Conservation (phyloP, 2,113 vertebrate species). For the Pygoscelis antarcticus region DNA sequence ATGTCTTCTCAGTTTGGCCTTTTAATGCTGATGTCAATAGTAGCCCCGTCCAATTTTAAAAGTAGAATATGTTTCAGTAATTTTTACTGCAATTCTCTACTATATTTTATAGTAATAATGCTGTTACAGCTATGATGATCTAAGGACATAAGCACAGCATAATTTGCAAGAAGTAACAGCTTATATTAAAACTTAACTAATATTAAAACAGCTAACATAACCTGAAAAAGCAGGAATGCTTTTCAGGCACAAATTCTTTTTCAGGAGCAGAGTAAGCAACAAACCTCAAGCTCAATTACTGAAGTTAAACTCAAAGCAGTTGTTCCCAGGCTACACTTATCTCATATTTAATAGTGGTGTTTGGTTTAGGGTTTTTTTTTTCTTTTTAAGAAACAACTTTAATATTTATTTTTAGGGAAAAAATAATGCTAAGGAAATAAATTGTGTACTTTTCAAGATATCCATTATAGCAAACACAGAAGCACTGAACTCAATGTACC, state of each 20-base stretch:
- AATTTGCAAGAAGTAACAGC: slow-evolving; percentile 4
- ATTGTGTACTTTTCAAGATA: not conserved
- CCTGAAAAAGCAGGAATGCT: not conserved
- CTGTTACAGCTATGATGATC: not conserved
- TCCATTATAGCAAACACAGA: not conserved
- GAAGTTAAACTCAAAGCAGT: not conserved
- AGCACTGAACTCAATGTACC: not conserved
- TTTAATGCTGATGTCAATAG: slow-evolving; percentile 11
- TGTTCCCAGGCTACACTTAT: not conserved
- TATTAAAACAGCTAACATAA: not conserved
- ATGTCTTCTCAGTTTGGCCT: not conserved
- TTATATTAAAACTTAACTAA: slow-evolving; percentile 30
- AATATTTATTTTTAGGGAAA: not conserved
- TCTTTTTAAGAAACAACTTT: not conserved
- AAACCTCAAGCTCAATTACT: not conserved
- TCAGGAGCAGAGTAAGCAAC: not conserved
- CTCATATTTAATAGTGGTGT: not conserved
- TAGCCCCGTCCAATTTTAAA: not conserved
- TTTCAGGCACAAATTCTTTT: not conserved
- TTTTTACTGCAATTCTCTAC: not conserved
- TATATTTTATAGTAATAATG: not conserved
- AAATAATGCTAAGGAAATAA: not conserved
- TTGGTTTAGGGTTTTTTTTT: not conserved
- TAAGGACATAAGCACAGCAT: not conserved
- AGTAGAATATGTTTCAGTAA: not conserved